Evolutionary conservation across 2,113 vertebrate species (phyloP), one percentile per base, ranked within the genome.

Genomic region (Pampusana beccarii): DNA sequence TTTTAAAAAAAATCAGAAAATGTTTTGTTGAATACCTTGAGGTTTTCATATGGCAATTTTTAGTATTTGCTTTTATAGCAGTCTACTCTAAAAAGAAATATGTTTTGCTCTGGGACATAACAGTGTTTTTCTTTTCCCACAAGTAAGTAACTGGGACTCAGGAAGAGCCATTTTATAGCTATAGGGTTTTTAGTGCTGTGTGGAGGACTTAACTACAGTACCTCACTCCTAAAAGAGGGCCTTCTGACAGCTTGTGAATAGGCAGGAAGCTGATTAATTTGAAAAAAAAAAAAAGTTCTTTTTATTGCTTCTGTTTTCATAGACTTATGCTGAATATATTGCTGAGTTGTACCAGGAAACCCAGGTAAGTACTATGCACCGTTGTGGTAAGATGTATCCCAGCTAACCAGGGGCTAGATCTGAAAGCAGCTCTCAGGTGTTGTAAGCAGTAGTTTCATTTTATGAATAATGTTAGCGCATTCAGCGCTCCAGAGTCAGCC

Each of bases 61-160:
- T 93, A 92, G 74, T 25, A 71, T 84, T 94, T 93, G 46, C 66
- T 91, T 94, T 96, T 71, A 83, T 74, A 83, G 54, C 29, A 60
- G 81, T 83, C 56, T 73, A 24, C 11, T 90, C 2, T 64, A 90
- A 74, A 94, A 91, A 73, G 26, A 88, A 85, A n/a, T 70, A 48
- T 72, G 50, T 80, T 95, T 92, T 90, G 13, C 38, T 83, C 40
- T 78, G 60, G 53, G 36, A 88, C 25, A 38, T 34, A 80, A 29
- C 6, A 73, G 2, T 88, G 20, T 93, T 94, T 96, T 82, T 4
- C 50, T 73, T 94, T 92, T 90, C 79, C 74, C 90, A 88, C 71
- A 94, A 83, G 36, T 51, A 46, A 44, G 71, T 67, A 79, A 25
- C 38, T 51, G 67, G 20, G 18, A 42, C 66, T 79, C 50, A 34